Conservation (phyloP, 2,888 invertebrate genomes). For the Therioaphis trifolii region DNA sequence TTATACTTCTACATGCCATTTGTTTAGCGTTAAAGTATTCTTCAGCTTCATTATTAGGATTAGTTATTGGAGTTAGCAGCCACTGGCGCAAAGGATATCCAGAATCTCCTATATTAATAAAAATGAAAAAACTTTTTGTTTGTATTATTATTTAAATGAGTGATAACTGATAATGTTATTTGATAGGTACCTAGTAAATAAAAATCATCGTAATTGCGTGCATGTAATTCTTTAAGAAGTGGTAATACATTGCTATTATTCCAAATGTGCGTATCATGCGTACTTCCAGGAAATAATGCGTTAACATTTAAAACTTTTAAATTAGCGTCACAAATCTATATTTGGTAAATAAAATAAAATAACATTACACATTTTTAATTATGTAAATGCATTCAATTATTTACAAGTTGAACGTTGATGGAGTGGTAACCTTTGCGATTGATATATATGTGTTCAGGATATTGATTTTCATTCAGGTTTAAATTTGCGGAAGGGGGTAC, state of each 20-base stretch:
- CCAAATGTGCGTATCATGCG: slow-evolving; percentile 41
- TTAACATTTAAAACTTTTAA: slow-evolving; percentile 39
- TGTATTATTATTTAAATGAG: neutral
- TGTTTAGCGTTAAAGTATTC: slow-evolving; percentile 13
- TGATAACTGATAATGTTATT: neutral
- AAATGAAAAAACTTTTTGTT: neutral
- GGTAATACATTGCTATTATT: slow-evolving; percentile 28
- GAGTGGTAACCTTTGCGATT: slow-evolving; percentile 5
- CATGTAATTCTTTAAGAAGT: neutral
- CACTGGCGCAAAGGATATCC: too few relatives aligned
- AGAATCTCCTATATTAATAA: slow-evolving; percentile 44
- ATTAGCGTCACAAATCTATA: slow-evolving; percentile 43
- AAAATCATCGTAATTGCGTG: neutral
- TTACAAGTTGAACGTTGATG: slow-evolving; percentile 21
- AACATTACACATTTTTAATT: too few relatives aligned
- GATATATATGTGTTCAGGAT: slow-evolving; percentile 26
- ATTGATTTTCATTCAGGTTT: slow-evolving; percentile 24
- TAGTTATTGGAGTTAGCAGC: slow-evolving; percentile 31
- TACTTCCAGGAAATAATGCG: too few relatives aligned
- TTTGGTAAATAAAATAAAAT: too few relatives aligned
- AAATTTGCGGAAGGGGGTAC: slow-evolving; percentile 21
- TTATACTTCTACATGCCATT: neutral
- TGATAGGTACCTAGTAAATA: slow-evolving; percentile 29
- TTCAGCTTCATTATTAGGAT: slow-evolving; percentile 18
- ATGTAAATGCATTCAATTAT: neutral